These are phyloP conservation scores for Pseudanteris insignis DNA, from an alignment of 2,888 invertebrate species.

Conservation along the genomic window DNA sequence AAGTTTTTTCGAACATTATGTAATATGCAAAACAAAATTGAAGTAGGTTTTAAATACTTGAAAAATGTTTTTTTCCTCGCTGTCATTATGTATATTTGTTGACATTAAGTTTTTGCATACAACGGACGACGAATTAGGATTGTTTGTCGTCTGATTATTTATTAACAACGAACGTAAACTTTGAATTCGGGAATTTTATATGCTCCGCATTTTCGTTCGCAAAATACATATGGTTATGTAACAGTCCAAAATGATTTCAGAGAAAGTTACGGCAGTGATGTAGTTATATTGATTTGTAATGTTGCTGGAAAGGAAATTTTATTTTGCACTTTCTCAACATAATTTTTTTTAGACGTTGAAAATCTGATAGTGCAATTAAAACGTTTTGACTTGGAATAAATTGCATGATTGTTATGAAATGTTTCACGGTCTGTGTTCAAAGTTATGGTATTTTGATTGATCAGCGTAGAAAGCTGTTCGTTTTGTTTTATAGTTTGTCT, in stretches of 20 bases:
- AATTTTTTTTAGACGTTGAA: conserved; percentile 17
- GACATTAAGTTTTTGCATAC: no score
- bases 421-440: conserved; percentile 2
- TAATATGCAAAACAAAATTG: no score
- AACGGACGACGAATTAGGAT: no score
- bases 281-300: conserved; percentile 31
- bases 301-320: conserved; percentile 25
- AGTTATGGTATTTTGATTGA: conserved; percentile 20
- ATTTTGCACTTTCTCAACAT: conserved; percentile 34
- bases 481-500: conserved; percentile 19
- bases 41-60: no score
- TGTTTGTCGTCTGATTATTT: no score
- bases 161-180: no score
- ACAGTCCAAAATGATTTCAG: conserved; percentile 40
- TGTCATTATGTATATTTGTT: no score
- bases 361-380: conserved; percentile 11
- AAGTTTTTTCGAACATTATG: no score
- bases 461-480: conserved; percentile 22
- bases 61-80: no score
- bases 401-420: conserved; percentile 11
- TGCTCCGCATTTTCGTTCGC: conserved; percentile 1
- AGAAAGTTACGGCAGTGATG: conserved; percentile 31
- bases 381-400: conserved; percentile 3
- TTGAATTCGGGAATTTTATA: no score
- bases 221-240: conserved; percentile 12